phyloP scores from a whole-genome alignment of 2,797 vertebrate species.

The Cephalopachus bancanus region DNA sequence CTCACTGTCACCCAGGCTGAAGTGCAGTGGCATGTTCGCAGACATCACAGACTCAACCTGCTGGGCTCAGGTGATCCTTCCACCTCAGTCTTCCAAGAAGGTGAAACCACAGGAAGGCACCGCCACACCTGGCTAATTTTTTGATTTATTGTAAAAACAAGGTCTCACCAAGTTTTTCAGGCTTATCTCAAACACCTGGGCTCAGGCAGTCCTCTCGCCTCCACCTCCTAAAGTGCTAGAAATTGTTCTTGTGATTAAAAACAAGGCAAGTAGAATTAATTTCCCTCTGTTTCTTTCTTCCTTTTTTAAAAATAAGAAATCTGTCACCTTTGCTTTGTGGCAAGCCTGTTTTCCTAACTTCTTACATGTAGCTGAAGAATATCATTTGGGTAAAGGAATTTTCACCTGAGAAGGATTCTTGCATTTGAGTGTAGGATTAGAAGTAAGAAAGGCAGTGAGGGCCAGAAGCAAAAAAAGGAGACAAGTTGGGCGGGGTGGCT shows the following conservation, averaged over 20 bases:
- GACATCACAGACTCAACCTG: too few species aligned
- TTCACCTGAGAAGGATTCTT: not conserved
- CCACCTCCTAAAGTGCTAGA: not conserved
- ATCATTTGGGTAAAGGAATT: not conserved
- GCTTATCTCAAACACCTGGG: too few species aligned
- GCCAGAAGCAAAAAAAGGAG: not conserved
- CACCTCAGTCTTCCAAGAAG: too few species aligned
- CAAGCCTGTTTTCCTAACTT: not conserved
- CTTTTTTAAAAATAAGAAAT: too few species aligned
- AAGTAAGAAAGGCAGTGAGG: not conserved
- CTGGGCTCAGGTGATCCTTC: too few species aligned
- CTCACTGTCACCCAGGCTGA: too few species aligned
- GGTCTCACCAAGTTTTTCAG: too few species aligned
- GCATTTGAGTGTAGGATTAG: not conserved
- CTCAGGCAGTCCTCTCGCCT: too few species aligned
- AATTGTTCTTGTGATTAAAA: not conserved
- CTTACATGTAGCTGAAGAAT: not conserved
- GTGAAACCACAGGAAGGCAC: too few species aligned
- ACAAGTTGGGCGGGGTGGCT: not conserved
- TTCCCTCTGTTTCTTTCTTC: not conserved
- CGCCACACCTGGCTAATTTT: too few species aligned
- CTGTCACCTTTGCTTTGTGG: not conserved
- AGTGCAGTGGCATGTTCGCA: too few species aligned
- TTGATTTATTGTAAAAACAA: too few species aligned
- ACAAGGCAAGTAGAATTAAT: not conserved